Conservation (phyloP, 2,113 vertebrate genomes). For the Cyanoderma ruficeps region DNA sequence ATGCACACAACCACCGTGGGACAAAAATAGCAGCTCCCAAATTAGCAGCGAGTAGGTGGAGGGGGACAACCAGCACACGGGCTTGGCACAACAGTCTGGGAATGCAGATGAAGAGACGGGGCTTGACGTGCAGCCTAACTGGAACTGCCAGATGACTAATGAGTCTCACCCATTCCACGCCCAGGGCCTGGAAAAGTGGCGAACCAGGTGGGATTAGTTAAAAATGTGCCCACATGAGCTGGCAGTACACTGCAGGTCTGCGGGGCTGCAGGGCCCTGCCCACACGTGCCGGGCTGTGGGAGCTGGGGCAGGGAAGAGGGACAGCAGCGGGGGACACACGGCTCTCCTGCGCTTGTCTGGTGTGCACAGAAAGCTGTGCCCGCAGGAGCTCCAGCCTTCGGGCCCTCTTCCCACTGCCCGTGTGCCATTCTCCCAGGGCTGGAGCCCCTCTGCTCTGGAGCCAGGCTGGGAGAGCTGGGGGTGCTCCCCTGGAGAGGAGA, state of each 20-base stretch:
- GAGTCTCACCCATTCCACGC: not conserved
- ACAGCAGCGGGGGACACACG: not conserved
- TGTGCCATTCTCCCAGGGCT: not conserved
- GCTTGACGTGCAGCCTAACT: not conserved
- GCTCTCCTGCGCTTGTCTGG: not conserved
- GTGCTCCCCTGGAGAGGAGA: not conserved
- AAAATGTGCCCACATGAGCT: not conserved
- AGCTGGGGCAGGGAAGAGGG: not conserved
- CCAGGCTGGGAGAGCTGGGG: not conserved
- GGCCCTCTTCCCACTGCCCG: not conserved
- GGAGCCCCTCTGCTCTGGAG: not conserved
- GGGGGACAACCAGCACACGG: not conserved
- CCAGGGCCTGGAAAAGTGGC: not conserved
- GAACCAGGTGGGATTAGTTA: not conserved
- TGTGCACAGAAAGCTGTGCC: not conserved
- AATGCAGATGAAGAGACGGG: not conserved
- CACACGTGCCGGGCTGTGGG: not conserved
- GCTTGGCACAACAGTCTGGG: not conserved
- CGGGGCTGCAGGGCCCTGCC: not conserved
- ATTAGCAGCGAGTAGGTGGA: conserved; percentile 30
- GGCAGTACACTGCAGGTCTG: not conserved
- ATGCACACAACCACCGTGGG: not conserved
- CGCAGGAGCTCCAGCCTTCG: not conserved
- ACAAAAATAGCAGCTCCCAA: conserved; percentile 30
- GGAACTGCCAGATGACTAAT: conserved; percentile 23